Evolutionary conservation across 2,797 vertebrate genomes (phyloP).

Genomic region (Ctenosaura bakeri): DNA sequence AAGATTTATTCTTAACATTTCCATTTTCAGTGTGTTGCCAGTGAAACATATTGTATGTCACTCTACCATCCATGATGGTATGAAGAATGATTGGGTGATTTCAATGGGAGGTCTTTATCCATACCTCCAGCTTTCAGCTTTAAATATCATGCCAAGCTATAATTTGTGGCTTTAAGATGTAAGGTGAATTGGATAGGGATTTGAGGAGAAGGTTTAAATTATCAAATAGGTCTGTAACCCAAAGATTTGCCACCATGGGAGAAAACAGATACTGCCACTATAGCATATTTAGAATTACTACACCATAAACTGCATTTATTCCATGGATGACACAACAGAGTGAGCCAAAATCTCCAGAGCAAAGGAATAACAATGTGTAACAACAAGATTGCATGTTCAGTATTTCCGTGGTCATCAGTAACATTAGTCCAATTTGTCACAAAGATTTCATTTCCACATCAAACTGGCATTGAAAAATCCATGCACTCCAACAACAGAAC

Average conservation of each 20-base stretch:
- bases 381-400: neutral
- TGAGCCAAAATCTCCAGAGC: constrained; percentile 4
- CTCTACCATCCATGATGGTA: constrained; percentile 71
- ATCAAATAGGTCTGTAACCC: constrained; percentile 32
- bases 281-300: constrained; percentile 2
- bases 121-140: constrained; percentile 53
- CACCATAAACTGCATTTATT: neutral
- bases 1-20: constrained; percentile 88
- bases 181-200: constrained; percentile 43
- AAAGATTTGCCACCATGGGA: constrained; percentile 42
- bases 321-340: neutral
- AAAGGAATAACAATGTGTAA: neutral
- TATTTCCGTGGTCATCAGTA: constrained; percentile 8
- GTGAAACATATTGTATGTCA: constrained; percentile 76
- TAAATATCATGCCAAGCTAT: constrained; percentile 48
- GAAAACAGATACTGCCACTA: constrained; percentile 35
- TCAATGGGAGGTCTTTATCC: constrained; percentile 67
- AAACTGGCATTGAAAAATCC: constrained; percentile 28
- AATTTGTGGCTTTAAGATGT: constrained; percentile 45
- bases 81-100: constrained; percentile 71
- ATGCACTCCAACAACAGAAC: neutral
- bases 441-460: constrained; percentile 2
- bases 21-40: constrained; percentile 80
- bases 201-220: constrained; percentile 46
- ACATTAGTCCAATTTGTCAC: constrained; percentile 11